Percentiles rank a stretch among this genome's conserved stretches.
Evolutionary conservation across 2,113 vertebrate species (phyloP).

Genomic region (Circaetus cinerascens): DNA sequence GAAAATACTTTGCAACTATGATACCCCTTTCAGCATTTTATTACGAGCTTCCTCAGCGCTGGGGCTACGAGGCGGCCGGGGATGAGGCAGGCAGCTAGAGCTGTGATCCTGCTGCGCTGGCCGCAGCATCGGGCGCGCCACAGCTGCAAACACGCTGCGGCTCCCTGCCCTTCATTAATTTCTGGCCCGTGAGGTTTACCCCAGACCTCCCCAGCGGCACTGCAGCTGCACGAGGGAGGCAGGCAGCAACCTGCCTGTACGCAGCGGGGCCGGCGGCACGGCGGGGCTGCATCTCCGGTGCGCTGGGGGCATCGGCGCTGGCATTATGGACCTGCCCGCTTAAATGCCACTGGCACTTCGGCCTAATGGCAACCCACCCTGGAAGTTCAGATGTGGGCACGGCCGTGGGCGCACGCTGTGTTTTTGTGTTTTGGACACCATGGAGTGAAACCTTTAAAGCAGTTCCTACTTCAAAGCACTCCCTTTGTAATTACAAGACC

Average conservation of each 20-base stretch:
- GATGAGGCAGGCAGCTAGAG: neutral
- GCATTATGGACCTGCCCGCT: accelerated
- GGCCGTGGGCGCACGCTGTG: accelerated
- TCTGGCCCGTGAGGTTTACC: neutral
- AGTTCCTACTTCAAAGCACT: neutral
- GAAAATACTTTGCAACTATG: neutral
- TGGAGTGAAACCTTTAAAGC: neutral
- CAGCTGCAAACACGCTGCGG: neutral
- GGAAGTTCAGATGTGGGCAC: neutral
- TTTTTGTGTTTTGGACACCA: neutral
- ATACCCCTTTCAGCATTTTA: neutral
- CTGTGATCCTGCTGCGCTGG: neutral
- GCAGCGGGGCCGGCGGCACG: accelerated
- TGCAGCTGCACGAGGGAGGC: neutral
- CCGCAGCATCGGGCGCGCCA: accelerated
- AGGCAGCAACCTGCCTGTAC: neutral
- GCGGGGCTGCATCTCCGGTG: accelerated
- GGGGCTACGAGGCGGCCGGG: neutral
- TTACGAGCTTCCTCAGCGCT: neutral
- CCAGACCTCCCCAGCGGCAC: neutral
- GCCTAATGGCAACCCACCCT: neutral
- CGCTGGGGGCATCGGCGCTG: neutral
- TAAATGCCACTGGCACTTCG: neutral
- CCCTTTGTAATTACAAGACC: neutral
- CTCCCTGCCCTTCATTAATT: neutral